A percentile compares a stretch with the other conserved stretches of the same genome.
phyloP scores from a whole-genome alignment of 1,140 invertebrate genomes.

The Caenorhabditis remanei region DNA sequence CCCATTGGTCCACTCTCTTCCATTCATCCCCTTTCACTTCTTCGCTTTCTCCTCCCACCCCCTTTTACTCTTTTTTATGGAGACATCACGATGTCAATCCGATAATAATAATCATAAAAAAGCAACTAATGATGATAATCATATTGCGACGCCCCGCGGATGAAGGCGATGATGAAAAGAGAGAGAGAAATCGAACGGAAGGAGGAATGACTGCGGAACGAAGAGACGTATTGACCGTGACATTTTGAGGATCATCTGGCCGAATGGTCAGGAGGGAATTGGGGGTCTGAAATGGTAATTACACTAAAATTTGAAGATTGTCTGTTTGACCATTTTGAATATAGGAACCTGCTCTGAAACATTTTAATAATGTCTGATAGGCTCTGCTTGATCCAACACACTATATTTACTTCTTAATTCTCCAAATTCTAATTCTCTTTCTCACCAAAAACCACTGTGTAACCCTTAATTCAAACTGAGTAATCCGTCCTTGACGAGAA shows the following conservation, averaged over 20 bases:
- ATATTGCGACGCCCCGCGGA: neutral
- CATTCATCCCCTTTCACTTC: neutral
- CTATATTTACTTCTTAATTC: neutral
- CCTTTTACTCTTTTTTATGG: neutral
- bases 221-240: neutral
- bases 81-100: neutral
- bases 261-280: too few relatives aligned
- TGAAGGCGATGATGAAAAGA: neutral
- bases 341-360: too few relatives aligned
- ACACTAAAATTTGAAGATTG: too few relatives aligned
- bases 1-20: neutral
- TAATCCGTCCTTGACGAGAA: neutral
- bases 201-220: neutral
- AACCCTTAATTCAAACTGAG: neutral
- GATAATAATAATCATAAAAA: constrained; percentile 41
- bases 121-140: constrained; percentile 33
- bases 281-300: too few relatives aligned
- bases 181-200: neutral
- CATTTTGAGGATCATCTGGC: neutral
- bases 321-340: too few relatives aligned
- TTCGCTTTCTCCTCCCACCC: neutral
- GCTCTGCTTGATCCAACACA: neutral
- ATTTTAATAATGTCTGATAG: too few relatives aligned
- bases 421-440: too few relatives aligned
- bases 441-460: constrained; percentile 22